Evolutionary conservation across 2,888 invertebrate species (phyloP).

Genomic region (Mellilla xanthometata): DNA sequence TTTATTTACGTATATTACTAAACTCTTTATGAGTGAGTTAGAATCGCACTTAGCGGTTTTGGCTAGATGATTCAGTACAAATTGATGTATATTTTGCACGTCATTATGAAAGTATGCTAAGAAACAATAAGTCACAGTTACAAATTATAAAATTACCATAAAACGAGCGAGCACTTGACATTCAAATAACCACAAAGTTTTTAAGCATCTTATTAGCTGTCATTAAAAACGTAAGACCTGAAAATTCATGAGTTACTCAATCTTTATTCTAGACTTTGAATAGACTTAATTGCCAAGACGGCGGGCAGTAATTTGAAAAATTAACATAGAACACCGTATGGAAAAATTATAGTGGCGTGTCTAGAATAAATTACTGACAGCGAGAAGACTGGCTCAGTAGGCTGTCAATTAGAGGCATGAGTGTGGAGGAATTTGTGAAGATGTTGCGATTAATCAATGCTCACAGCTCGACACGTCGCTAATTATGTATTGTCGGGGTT

Average conservation of each 20-base stretch:
- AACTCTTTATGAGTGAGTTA: too few relatives aligned
- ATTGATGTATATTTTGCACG: too few relatives aligned
- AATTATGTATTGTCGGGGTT: too few relatives aligned
- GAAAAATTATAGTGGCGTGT: constrained; percentile 28
- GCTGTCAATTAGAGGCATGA: constrained; percentile 9
- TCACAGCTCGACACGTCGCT: neutral
- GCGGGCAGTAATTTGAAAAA: constrained; percentile 30
- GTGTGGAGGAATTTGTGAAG: constrained; percentile 6
- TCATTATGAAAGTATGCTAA: neutral
- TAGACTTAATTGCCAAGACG: constrained; percentile 32
- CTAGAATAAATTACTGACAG: constrained; percentile 29
- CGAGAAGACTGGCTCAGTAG: constrained; percentile 19
- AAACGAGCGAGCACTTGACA: neutral
- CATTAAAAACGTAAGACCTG: constrained; percentile 24
- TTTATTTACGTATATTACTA: too few relatives aligned
- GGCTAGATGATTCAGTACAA: too few relatives aligned
- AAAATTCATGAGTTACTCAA: constrained; percentile 29
- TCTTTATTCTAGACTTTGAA: constrained; percentile 31
- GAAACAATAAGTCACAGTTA: neutral
- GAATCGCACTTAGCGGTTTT: too few relatives aligned
- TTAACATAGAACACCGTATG: constrained; percentile 29
- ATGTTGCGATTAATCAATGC: constrained; percentile 7
- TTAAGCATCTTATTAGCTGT: constrained; percentile 16
- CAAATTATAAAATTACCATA: constrained; percentile 5
- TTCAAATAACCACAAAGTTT: constrained; percentile 6